These are phyloP conservation scores for Adelges cooleyi DNA, from an alignment of 1,140 invertebrate species.

Conservation along the genomic window DNA sequence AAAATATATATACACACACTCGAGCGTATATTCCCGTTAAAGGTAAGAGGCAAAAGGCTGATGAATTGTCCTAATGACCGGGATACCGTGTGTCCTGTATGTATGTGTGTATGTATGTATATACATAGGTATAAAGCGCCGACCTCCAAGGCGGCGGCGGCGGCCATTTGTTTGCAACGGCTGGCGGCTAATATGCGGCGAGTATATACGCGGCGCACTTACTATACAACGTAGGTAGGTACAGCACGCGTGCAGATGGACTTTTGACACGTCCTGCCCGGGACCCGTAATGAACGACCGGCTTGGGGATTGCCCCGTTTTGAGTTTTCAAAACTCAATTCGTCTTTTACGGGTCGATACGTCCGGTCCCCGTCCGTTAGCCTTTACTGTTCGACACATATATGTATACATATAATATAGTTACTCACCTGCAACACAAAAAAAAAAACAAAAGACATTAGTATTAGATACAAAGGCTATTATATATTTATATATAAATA, in stretches of 20 bases:
- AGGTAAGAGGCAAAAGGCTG: constrained; percentile 26
- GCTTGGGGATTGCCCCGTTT: background rate
- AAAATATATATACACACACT: too few relatives aligned
- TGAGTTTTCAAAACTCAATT: background rate
- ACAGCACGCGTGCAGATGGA: background rate
- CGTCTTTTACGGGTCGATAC: too few relatives aligned
- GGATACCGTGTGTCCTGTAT: background rate
- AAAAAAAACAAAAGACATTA: background rate
- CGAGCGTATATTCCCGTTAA: background rate
- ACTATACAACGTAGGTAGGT: too few relatives aligned
- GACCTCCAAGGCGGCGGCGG: background rate
- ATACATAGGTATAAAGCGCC: too few relatives aligned
- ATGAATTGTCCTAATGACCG: constrained; percentile 27
- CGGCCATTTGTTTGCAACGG: constrained; percentile 11
- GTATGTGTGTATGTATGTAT: too few relatives aligned
- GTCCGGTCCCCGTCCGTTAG: too few relatives aligned
- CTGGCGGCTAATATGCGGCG: constrained; percentile 1
- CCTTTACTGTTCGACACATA: too few relatives aligned
- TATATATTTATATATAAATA: too few relatives aligned
- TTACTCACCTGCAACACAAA: constrained; percentile 24
- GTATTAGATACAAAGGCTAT: too few relatives aligned
- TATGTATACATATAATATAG: too few relatives aligned
- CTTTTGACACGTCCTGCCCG: background rate
- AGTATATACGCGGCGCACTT: too few relatives aligned
- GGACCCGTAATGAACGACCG: constrained; percentile 11